Base-by-base conservation (phyloP, 2,797 vertebrate species). In the Poeciliopsis infans region DNA sequence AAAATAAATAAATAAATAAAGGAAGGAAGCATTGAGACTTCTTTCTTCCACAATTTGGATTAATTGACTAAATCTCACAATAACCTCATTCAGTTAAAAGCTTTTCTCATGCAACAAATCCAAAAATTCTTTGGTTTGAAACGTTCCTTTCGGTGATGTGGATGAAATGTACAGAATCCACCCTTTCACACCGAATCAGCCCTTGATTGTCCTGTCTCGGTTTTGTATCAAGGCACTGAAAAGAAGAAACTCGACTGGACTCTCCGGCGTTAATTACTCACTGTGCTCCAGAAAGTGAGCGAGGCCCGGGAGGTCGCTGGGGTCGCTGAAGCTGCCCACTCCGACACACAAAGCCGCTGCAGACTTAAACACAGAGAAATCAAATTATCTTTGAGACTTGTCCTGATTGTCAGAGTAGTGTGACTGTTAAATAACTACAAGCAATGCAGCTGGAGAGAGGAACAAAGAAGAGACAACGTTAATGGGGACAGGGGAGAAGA, bases 231-330 rank as follows among this genome's bases (percentile, higher is more conserved):
- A 7, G 33, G 36, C 53, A 18, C 20, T 71, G 53, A 20, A 36
- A 64, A 64, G 5, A 80, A 53, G 73, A 16, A 13, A 79, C 51
- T 46, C 18, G 18, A 81, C 36, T 43, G 66, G 66, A 69, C 39
- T 70, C 68, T 73, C 51, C 28, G 7, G 28, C 74, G 49, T 78
- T 64, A 81, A 85, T 82, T 82, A 96, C 97, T 95, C 95, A 99
- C 98, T 99, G 88, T 99, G 98, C 88, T 99, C 98, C 93, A 99
- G 95, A 93, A 99, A 99, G 95, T 99, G 98, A 84, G 98, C 98
- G 80, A 99, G 96, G 89, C 98, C 98, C 0, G 97, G 98, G 73
- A 99, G 96, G 92, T 99, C 97, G 83, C 94, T 90, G 0, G 98
- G 98, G 93, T 99, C 98, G 79, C 97, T 97, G 95, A 99, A 99